Percentiles rank a stretch among this genome's conserved stretches.
phyloP scores from a whole-genome alignment of 2,888 invertebrate species.

The Hartigia nigra region DNA sequence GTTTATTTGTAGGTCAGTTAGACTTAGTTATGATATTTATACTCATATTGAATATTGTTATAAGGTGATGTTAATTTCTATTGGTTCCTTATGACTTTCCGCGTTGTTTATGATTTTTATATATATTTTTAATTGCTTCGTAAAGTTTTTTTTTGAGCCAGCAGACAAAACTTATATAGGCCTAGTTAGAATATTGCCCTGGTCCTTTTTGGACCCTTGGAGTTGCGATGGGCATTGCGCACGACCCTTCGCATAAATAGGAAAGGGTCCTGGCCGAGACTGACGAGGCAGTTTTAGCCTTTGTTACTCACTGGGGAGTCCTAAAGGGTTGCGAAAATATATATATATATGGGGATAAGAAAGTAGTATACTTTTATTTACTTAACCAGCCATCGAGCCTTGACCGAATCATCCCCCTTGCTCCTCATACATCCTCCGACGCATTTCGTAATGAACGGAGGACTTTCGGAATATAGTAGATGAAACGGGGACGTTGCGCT shows the following conservation, averaged over 20 bases:
- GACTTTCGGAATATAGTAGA: neutral
- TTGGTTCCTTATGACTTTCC: no score
- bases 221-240: neutral
- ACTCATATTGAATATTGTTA: no score
- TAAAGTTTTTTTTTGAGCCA: neutral
- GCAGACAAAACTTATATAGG: neutral
- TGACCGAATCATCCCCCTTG: neutral
- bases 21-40: no score
- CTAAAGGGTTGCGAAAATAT: constrained; percentile 12
- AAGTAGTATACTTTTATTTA: neutral
- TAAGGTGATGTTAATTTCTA: no score
- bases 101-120: no score
- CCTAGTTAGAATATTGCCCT: neutral
- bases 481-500: neutral
- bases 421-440: neutral
- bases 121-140: neutral
- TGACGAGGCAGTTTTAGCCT: neutral
- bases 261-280: neutral
- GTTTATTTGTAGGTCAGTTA: no score
- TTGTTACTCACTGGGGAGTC: constrained; percentile 8
- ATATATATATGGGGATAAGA: neutral
- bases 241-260: neutral
- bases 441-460: constrained; percentile 5
- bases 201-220: neutral
- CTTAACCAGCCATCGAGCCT: neutral